Percentiles rank a stretch among this genome's conserved stretches.
These are phyloP conservation scores for Arrhopalites spinosus DNA, from an alignment of 2,888 invertebrate species.

Conservation along the genomic window DNA sequence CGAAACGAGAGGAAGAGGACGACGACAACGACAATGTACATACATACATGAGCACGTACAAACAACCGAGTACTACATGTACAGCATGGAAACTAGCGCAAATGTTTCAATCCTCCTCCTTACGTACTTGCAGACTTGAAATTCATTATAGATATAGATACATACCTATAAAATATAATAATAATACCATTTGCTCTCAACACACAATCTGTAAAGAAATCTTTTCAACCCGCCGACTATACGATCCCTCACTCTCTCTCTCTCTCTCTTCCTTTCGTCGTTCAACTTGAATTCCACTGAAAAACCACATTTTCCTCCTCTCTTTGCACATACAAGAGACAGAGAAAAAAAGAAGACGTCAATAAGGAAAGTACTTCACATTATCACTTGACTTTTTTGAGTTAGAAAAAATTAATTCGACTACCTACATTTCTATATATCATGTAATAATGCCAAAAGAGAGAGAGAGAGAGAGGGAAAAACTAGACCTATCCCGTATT, in stretches of 20 bases:
- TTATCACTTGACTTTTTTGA: background rate
- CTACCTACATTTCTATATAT: background rate
- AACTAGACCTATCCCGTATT: too few species aligned
- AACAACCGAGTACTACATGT: too few species aligned
- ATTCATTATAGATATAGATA: too few species aligned
- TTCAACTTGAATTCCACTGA: background rate
- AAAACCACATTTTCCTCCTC: background rate
- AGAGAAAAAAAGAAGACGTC: background rate
- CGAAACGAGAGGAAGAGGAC: too few species aligned
- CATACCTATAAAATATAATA: background rate
- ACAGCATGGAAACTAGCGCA: too few species aligned
- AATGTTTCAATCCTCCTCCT: too few species aligned
- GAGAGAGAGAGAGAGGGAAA: background rate
- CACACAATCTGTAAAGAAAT: constrained; percentile 4
- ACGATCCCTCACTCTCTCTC: background rate
- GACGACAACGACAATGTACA: too few species aligned
- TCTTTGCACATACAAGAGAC: background rate
- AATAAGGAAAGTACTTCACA: background rate
- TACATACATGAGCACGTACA: too few species aligned
- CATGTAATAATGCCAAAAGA: background rate
- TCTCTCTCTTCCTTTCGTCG: background rate
- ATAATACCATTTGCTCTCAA: background rate
- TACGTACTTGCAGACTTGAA: too few species aligned
- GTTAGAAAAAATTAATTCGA: background rate
- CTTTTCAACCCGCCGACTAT: constrained; percentile 5